Conservation (phyloP, 2,888 invertebrate genomes). For the Orthosia gothica region DNA sequence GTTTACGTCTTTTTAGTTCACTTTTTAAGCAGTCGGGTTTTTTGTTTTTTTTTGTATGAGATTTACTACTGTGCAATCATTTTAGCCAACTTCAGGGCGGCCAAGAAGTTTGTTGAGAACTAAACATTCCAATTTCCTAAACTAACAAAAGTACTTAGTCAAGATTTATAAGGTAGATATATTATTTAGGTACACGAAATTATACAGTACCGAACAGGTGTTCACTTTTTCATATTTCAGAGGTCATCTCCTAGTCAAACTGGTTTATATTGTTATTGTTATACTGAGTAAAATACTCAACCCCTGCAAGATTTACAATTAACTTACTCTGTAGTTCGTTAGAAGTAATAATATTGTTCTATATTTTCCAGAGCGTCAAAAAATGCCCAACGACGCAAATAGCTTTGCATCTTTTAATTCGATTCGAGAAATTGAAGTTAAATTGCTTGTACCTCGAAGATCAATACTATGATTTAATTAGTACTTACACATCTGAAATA, state of each 20-base stretch:
- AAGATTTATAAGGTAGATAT: too few species aligned
- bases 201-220: too few species aligned
- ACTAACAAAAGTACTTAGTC: too few species aligned
- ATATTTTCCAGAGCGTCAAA: conserved; percentile 83
- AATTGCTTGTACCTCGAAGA: conserved; percentile 94
- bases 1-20: too few species aligned
- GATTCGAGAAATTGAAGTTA: conserved; percentile 95
- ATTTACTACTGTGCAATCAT: too few species aligned
- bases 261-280: too few species aligned
- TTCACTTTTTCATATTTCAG: not conserved
- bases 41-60: too few species aligned
- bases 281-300: not conserved
- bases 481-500: conserved; percentile 93
- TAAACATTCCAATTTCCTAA: too few species aligned
- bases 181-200: too few species aligned
- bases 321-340: not conserved
- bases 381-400: conserved; percentile 90
- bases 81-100: too few species aligned
- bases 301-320: not conserved
- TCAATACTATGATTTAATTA: conserved; percentile 94
- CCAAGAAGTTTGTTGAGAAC: too few species aligned
- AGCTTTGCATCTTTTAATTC: conserved; percentile 85
- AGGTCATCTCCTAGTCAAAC: not conserved
- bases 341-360: not conserved
- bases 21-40: too few species aligned